Evolutionary conservation across 2,888 invertebrate species (phyloP), one percentile per base, ranked within the genome.

Genomic region (Scaptomyza polygonia): DNA sequence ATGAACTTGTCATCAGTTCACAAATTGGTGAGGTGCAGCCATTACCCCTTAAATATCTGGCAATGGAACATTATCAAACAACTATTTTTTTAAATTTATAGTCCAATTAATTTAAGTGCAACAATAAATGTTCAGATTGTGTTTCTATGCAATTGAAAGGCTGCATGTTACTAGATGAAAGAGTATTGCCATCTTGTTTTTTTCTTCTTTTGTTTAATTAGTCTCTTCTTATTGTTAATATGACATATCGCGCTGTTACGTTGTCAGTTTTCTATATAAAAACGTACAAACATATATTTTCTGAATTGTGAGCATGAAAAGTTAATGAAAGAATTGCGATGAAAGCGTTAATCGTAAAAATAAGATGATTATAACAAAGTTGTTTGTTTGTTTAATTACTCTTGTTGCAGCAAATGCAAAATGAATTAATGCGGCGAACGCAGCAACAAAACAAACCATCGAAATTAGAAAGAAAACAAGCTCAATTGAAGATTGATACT

Each of bases 331-430:
- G 7, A 18, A 18, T 29, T 3, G 2, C 2, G 0, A n/a, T 5
- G 12, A 18, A 9, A 6, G 5, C 4, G 2, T 1, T 5, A 16
- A n/a, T 0, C 12, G 16, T 47, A 5, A 11, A 12, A 16, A 9
- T 47, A 30, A 12, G 16, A 11, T 59, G 44, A n/a, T 27, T 43
- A 32, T 51, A 66, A 53, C 45, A 48, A 54, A 55, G 29, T 48
- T 39, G 16, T 39, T 36, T 39, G 16, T 39, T 36, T 62, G 49
- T 43, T 54, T 43, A 40, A 53, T 44, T 44, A n/a, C 18, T 48
- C 6, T 48, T 52, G 44, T 77, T 73, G 77, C 61, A 73, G 73
- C 61, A 18, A 18, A 58, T 62, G 67, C 55, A 72, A 67, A 57
- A 58, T 77, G 47, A 67, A 62, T 58, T 72, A 72, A 77, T 48